Base-by-base conservation (phyloP, 2,888 invertebrate species). In the Toxonevra muliebris region DNA sequence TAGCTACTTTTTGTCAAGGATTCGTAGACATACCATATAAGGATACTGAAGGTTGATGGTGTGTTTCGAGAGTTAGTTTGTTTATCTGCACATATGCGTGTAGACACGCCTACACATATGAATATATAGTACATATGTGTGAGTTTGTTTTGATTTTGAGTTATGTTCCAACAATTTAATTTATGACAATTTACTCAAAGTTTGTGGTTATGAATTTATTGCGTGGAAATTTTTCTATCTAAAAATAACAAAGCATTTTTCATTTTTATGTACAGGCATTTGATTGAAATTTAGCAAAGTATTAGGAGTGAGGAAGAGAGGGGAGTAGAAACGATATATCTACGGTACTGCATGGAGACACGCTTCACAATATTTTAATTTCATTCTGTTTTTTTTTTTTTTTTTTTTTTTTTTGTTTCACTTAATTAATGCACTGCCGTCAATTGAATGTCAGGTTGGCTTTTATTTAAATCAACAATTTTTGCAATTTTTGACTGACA, bases 91-190 rank as follows among this genome's bases (percentile, higher is more conserved):
- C 48, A 48, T 5, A 48, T 15, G 15, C 48, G 15, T 12, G 10
- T 15, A 48, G 4, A 48, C 10, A 48, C 10, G 48, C 5, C 5
- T 5, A 48, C 11, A 48, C 8, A 48, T 15, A 48, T 48, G n/a
- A 10, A 13, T 48, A 12, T 15, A 48, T 48, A 1, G 48, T 15
- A 48, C 8, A 10, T 15, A 13, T 7, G 48, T 57, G n/a, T 3
- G 48, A n/a, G 42, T 15, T 42, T 70, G 74, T 71, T 71, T 75
- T 69, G 67, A 75, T 75, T 77, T 75, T 76, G 78, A 73, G 75
- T 65, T 50, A 65, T 69, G 77, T 79, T 76, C 77, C 69, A 69
- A 60, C 66, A 65, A 75, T 76, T 77, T 77, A 76, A 79, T 80
- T 77, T 76, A 60, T 71, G 73, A 73, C 72, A 72, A 74, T 74